Conservation (phyloP, 2,797 vertebrate species). For the Coregonus ussuriensis region DNA sequence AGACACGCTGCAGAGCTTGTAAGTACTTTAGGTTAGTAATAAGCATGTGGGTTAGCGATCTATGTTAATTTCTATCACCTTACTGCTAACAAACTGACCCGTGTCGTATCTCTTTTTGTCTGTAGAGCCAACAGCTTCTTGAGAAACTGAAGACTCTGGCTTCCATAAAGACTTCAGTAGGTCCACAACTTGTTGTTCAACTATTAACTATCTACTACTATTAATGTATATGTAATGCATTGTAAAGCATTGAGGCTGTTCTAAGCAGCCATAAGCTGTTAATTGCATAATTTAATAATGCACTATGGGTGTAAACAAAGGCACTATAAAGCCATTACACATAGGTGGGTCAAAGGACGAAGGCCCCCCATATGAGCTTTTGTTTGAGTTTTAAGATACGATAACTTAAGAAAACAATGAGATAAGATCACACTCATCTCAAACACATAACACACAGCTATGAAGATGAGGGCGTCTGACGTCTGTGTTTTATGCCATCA, state of each 20-base stretch:
- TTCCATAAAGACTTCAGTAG: constrained; percentile 90
- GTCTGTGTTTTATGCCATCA: constrained; percentile 38
- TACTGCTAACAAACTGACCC: constrained; percentile 10
- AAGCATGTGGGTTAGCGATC: neutral
- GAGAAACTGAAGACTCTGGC: constrained; percentile 85
- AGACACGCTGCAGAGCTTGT: constrained; percentile 85
- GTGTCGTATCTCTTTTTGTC: constrained; percentile 24
- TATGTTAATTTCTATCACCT: neutral
- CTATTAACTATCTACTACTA: no score
- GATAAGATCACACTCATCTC: neutral
- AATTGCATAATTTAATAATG: no score
- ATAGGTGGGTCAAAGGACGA: no score
- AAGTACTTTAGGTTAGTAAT: constrained; percentile 48
- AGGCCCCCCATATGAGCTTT: no score
- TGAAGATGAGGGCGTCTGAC: constrained; percentile 17
- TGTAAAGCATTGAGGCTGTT: no score
- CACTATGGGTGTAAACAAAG: no score
- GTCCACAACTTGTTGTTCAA: constrained; percentile 34
- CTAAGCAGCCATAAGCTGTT: no score
- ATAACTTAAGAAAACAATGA: neutral
- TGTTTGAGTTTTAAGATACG: neutral
- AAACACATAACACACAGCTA: no score
- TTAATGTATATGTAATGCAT: no score
- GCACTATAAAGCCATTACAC: no score
- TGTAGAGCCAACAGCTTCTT: constrained; percentile 89